Base-by-base conservation (phyloP, 1,140 invertebrate genomes). In the Hylaeus anthracinus region DNA sequence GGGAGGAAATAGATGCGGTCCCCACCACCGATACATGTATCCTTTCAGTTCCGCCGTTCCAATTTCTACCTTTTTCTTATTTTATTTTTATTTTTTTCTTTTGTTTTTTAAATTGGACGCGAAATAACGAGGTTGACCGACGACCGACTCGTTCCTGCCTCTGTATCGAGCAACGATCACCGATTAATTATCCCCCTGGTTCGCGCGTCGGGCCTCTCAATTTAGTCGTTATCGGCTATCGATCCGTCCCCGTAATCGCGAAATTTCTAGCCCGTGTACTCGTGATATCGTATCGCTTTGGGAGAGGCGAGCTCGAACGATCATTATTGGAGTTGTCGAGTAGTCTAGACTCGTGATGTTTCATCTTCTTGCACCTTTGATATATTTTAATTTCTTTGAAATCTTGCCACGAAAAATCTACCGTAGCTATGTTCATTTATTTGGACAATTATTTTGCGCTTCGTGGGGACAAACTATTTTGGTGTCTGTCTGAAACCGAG, bases 71-170 rank as follows among this genome's bases (percentile, higher is more conserved):
- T 10, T 10, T 41, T 15, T 45, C 26, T 4, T 39, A 10, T 39
- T 63, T 6, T 39, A n/a, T 8, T 4, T 43, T 10, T 43, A 5
- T 64, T 43, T 8, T 4, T 43, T 10, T 43, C 45, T 64, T 51
- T 37, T 10, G 9, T 48, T 51, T 43, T 26, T 71, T 41, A 41
- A 51, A 37, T 53, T n/a, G 45, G 9, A 55, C 45, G 39, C 48
- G 76, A 64, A 72, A 63, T 53, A 72, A 79, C 76, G 41, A 79
- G 76, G 69, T 72, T 72, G 58, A n/a, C 51, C 48, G 67, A 71
- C 48, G 48, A 26, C 43, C 51, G 41, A 39, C 14, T 75, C 12
- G 72, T 55, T 43, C 61, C 5, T 15, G 48, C 9, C 5, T n/a
- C 9, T 8, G 41, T 1, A 8, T 6, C 8, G 6, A 37, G 8